phyloP scores from a whole-genome alignment of 2,888 invertebrate genomes.

The Leucophenga montana region DNA sequence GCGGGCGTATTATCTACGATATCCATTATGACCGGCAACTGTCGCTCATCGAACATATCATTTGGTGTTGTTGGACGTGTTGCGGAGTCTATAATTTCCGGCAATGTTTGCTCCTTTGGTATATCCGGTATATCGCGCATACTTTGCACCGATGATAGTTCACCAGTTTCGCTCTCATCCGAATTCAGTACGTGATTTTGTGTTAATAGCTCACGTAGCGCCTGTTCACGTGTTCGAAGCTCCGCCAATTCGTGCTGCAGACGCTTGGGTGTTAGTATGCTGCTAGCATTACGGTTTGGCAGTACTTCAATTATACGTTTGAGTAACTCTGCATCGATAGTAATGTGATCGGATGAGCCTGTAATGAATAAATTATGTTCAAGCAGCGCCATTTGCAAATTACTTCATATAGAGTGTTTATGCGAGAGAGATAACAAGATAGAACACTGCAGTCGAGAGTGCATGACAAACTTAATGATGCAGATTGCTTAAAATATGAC shows the following conservation, averaged over 20 bases:
- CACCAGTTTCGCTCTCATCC: constrained; percentile 56
- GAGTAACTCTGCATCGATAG: constrained; percentile 68
- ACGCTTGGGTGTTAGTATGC: constrained; percentile 80
- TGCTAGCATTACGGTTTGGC: constrained; percentile 82
- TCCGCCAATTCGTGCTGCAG: constrained; percentile 80
- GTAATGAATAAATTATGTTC: background rate
- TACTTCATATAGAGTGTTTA: too few relatives aligned
- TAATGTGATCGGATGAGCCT: constrained; percentile 71
- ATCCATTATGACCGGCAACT: constrained; percentile 58
- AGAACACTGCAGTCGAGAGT: too few relatives aligned
- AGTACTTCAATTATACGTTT: constrained; percentile 75
- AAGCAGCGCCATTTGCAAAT: too few relatives aligned
- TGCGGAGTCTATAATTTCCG: constrained; percentile 52
- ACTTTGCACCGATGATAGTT: constrained; percentile 63
- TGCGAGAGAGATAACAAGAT: too few relatives aligned
- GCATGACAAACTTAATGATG: too few relatives aligned
- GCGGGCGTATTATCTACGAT: constrained; percentile 37
- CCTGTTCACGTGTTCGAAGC: constrained; percentile 66
- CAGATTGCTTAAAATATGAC: too few relatives aligned
- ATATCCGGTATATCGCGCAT: constrained; percentile 63
- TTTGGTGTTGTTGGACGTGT: constrained; percentile 70
- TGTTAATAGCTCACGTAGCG: constrained; percentile 60
- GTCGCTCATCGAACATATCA: constrained; percentile 48
- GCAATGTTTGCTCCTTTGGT: constrained; percentile 41
- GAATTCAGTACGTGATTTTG: constrained; percentile 29